Conservation (phyloP, 2,797 vertebrate species). For the Coluber constrictor region DNA sequence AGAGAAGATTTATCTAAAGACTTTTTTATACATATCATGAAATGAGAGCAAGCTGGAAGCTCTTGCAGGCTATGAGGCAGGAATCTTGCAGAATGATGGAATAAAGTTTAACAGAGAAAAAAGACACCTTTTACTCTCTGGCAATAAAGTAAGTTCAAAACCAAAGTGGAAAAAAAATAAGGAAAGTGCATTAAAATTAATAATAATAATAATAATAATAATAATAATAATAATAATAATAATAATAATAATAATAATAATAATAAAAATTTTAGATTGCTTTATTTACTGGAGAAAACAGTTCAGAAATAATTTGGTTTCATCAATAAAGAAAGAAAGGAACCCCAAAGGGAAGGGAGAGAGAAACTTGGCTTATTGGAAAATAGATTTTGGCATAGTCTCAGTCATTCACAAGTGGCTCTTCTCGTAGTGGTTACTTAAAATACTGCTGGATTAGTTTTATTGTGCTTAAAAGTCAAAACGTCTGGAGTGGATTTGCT, state of each 20-base stretch:
- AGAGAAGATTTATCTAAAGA: not conserved
- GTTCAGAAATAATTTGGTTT: not conserved
- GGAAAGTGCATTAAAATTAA: not conserved
- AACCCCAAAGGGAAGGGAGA: not conserved
- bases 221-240: not conserved
- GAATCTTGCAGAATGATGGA: not conserved
- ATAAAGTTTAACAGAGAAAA: not conserved
- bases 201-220: not conserved
- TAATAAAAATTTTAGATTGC: not conserved
- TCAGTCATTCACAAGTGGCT: conserved; percentile 12
- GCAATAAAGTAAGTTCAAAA: not conserved
- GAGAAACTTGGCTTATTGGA: not conserved
- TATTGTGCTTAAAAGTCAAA: conserved; percentile 47
- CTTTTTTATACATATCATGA: not conserved
- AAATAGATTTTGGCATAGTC: not conserved
- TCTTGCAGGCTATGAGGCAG: not conserved
- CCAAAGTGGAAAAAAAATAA: not conserved
- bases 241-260: not conserved
- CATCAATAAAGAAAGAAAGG: not conserved
- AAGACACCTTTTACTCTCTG: not conserved
- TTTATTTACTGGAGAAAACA: not conserved
- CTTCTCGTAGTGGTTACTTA: conserved; percentile 26
- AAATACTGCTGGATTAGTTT: conserved; percentile 3
- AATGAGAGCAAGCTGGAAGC: not conserved
- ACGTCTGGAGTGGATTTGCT: conserved; percentile 34